Conservation (phyloP, 2,888 invertebrate genomes). For the Scaeva pyrastri region DNA sequence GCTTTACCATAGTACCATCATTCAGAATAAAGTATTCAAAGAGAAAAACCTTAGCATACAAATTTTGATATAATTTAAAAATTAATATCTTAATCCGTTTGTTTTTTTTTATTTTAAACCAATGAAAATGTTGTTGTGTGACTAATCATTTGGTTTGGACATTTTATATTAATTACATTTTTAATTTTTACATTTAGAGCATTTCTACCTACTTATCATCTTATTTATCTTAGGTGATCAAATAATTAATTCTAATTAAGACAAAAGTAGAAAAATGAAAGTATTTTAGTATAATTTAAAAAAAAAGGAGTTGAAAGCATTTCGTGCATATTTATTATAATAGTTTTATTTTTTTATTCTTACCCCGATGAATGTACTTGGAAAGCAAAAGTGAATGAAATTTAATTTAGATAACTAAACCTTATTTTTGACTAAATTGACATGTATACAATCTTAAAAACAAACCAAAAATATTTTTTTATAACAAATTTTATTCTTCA, state of each 20-base stretch:
- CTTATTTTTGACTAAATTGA: slow-evolving; percentile 66
- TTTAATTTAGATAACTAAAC: slow-evolving; percentile 46
- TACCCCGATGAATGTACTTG: slow-evolving; percentile 68
- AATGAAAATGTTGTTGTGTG: slow-evolving; percentile 76
- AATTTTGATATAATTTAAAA: slow-evolving; percentile 56
- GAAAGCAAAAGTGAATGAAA: slow-evolving; percentile 70
- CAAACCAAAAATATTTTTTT: slow-evolving; percentile 77
- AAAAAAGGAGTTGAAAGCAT: slow-evolving; percentile 48
- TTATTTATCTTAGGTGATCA: slow-evolving; percentile 40
- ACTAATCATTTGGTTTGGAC: slow-evolving; percentile 77
- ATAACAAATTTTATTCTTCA: slow-evolving; percentile 80
- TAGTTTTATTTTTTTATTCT: slow-evolving; percentile 37
- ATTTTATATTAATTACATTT: slow-evolving; percentile 40
- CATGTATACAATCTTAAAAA: slow-evolving; percentile 67
- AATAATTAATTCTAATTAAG: slow-evolving; percentile 28
- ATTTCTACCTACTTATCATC: slow-evolving; percentile 38
- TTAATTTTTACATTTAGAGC: slow-evolving; percentile 56
- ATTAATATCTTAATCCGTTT: slow-evolving; percentile 46
- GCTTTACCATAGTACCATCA: slow-evolving; percentile 73
- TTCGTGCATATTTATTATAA: slow-evolving; percentile 68
- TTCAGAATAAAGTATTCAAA: slow-evolving; percentile 39
- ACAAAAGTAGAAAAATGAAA: slow-evolving; percentile 43
- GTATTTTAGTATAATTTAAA: slow-evolving; percentile 41
- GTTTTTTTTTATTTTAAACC: slow-evolving; percentile 48
- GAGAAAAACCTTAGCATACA: slow-evolving; percentile 41